These are phyloP conservation scores for Pangasius macronema DNA, from an alignment of 2,797 vertebrate genomes.

Conservation along the genomic window DNA sequence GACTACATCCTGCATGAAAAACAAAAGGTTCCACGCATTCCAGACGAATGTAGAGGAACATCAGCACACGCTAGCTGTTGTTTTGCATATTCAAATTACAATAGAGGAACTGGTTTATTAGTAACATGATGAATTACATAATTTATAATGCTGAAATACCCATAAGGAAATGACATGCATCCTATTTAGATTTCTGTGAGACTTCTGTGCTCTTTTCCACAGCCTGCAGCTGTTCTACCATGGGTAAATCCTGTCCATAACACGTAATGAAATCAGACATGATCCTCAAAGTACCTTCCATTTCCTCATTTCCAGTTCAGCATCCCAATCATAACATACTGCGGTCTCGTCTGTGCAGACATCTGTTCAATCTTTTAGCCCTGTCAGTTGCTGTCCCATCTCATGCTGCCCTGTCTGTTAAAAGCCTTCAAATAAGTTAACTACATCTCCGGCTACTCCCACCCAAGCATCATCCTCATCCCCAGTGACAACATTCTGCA, in stretches of 20 bases:
- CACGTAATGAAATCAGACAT: slow-evolving; percentile 58
- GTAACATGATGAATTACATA: slow-evolving; percentile 25
- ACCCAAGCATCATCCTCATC: slow-evolving; percentile 34
- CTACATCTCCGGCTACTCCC: slow-evolving; percentile 59
- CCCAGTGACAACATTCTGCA: slow-evolving; percentile 57
- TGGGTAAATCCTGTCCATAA: slow-evolving; percentile 27
- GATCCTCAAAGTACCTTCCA: slow-evolving; percentile 39
- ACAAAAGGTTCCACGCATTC: neutral
- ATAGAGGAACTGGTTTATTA: slow-evolving; percentile 28
- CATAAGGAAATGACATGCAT: neutral
- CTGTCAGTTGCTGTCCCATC: slow-evolving; percentile 18
- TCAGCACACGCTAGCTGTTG: neutral
- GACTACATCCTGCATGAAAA: neutral
- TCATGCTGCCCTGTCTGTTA: slow-evolving; percentile 37
- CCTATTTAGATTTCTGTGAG: neutral
- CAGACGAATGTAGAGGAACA: neutral
- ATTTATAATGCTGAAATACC: neutral
- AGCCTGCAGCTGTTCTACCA: neutral
- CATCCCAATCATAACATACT: slow-evolving; percentile 13
- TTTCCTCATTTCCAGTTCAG: slow-evolving; percentile 47
- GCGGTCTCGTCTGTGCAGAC: slow-evolving; percentile 18
- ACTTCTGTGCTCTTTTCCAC: neutral
- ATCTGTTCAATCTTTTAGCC: slow-evolving; percentile 50
- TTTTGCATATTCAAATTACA: slow-evolving; percentile 56
- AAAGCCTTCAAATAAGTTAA: slow-evolving; percentile 62